Percentiles rank a stretch among this genome's conserved stretches.
Conservation (phyloP, 2,797 vertebrate genomes). For the Epinephelus awoara region DNA sequence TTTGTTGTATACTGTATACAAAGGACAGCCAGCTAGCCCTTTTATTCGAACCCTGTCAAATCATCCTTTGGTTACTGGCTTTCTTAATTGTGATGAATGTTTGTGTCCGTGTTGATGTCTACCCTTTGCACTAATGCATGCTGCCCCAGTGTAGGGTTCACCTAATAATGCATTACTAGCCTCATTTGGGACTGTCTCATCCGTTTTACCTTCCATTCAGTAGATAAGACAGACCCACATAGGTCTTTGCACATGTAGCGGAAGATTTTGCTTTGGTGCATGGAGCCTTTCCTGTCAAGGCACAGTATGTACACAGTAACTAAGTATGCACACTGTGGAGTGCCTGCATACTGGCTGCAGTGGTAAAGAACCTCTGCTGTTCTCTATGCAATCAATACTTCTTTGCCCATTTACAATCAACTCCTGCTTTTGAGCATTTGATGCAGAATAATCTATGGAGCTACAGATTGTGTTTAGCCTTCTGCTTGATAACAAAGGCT, state of each 20-base stretch:
- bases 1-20: background rate
- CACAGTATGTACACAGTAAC: slow-evolving; percentile 7
- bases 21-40: background rate
- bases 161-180: background rate
- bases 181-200: slow-evolving; percentile 3
- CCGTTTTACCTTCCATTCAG: background rate
- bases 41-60: background rate
- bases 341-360: slow-evolving; percentile 24
- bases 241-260: slow-evolving; percentile 1
- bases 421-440: slow-evolving; percentile 19
- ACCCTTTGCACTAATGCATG: slow-evolving; percentile 1
- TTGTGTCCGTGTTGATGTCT: background rate
- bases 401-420: slow-evolving; percentile 44
- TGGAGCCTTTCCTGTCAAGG: slow-evolving; percentile 1
- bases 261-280: slow-evolving; percentile 6
- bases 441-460: slow-evolving; percentile 7
- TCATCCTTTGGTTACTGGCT: background rate
- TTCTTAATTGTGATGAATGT: background rate
- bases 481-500: background rate
- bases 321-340: slow-evolving; percentile 1
- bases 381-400: slow-evolving; percentile 38
- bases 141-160: background rate
- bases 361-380: background rate
- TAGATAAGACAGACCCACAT: background rate
- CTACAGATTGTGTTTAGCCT: background rate